A percentile compares a stretch with the other conserved stretches of the same genome.
Conservation (phyloP, 2,113 vertebrate species). For the Cyrtonyx montezumae region DNA sequence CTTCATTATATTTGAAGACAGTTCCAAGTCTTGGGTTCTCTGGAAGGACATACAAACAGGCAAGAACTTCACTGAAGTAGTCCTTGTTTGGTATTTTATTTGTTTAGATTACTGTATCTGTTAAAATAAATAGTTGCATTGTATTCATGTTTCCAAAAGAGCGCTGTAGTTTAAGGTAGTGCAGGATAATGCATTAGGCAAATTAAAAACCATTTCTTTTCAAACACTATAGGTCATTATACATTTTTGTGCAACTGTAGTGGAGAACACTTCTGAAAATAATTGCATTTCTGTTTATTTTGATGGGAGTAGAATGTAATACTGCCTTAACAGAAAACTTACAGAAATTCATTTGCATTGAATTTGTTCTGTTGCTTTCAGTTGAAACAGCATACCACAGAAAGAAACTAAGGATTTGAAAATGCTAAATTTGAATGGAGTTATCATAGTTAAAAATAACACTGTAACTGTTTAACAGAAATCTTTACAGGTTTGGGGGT, state of each 20-base stretch:
- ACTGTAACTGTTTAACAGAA: background rate
- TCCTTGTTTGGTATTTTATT: conserved; percentile 19
- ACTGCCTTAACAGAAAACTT: background rate
- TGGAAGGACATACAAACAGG: conserved; percentile 99
- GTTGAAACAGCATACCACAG: background rate
- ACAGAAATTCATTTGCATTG: background rate
- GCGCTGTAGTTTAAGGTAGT: background rate
- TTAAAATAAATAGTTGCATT: background rate
- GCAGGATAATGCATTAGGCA: background rate
- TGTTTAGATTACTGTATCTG: background rate
- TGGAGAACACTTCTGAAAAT: background rate
- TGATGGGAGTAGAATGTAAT: background rate
- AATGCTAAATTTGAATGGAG: background rate
- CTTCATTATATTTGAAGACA: conserved; percentile 98
- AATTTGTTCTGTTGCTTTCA: background rate
- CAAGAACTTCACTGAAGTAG: conserved; percentile 67
- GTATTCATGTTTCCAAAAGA: background rate
- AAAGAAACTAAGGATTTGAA: background rate
- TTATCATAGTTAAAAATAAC: background rate
- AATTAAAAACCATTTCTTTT: background rate
- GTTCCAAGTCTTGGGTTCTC: conserved; percentile 97
- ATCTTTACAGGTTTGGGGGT: background rate
- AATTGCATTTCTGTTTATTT: background rate
- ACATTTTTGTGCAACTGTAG: background rate
- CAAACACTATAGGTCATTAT: background rate